Evolutionary conservation across 2,113 vertebrate genomes (phyloP), one percentile per base, ranked within the genome.

Genomic region (human): DNA sequence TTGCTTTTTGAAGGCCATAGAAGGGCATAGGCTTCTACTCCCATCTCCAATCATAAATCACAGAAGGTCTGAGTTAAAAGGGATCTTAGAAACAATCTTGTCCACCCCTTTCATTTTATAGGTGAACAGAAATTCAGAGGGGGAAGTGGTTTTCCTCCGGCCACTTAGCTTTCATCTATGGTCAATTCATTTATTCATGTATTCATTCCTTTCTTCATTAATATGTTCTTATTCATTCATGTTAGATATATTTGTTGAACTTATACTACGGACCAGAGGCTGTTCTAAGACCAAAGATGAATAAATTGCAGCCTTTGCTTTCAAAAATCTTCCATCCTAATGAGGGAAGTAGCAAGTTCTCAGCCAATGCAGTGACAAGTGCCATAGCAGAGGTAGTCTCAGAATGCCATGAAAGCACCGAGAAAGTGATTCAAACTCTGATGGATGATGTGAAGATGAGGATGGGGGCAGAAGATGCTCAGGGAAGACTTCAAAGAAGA

Each of bases 401-500:
- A 9, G 75, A 25, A 22, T 43, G 10, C 57, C 40, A 13, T 1
- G 64, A 80, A 73, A 18, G 5, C 38, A 25, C 11, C 0, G 0
- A 35, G 22, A 57, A 35, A 64, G 61, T 64, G 61, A 64, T 64
- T 64, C 27, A 6, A 55, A 83, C 4, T 17, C 25, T 11, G 8
- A 7, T 9, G 57, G 57, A 18, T 70, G 45, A 23, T 1, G 45
- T 23, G 43, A 70, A 59, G 80, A 50, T n/a, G 32, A 76, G 30
- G 11, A 17, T 18, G 4, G 59, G 50, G 18, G 8, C 9, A 22
- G 40, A 38, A 7, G 3, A 18, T 52, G n/a, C 10, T 43, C 61
- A 66, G 57, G 32, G 57, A 89, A 75, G 87, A 59, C n/a, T 73
- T 94, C 40, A 97, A 94, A 95, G n/a, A 90, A 96, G 27, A 89